These are phyloP conservation scores for Volucella bombylans DNA, from an alignment of 2,888 invertebrate genomes.

Conservation along the genomic window DNA sequence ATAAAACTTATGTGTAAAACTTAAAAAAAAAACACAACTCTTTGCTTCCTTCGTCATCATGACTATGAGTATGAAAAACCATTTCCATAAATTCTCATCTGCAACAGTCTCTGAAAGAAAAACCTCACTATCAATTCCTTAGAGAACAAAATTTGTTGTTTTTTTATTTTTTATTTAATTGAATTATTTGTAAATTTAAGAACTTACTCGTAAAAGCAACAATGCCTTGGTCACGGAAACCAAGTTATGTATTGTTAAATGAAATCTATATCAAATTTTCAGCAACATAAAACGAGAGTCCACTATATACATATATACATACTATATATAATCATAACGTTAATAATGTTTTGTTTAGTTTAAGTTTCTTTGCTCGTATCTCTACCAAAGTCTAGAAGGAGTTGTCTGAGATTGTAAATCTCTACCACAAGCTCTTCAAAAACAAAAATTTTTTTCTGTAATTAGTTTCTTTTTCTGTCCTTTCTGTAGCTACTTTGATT, in stretches of 20 bases:
- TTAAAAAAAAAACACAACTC: conserved; percentile 32
- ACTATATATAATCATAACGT: background rate
- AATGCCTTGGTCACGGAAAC: conserved; percentile 36
- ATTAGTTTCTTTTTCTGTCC: conserved; percentile 53
- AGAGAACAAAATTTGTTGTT: conserved; percentile 38
- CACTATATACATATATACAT: too few species aligned
- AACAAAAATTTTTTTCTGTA: conserved; percentile 35
- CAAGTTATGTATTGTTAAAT: conserved; percentile 37
- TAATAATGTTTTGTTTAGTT: conserved; percentile 37
- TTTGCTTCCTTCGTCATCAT: conserved; percentile 55
- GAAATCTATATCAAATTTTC: conserved; percentile 57
- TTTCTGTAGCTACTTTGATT: conserved; percentile 13
- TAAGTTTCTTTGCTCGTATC: conserved; percentile 57
- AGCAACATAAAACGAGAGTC: background rate
- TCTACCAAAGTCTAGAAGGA: conserved; percentile 59
- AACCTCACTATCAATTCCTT: conserved; percentile 17
- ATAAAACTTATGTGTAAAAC: background rate
- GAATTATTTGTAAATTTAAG: conserved; percentile 58
- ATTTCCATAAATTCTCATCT: conserved; percentile 29
- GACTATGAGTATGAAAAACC: conserved; percentile 18
- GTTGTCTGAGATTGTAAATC: conserved; percentile 60
- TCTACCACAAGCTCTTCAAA: background rate
- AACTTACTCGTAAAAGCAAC: conserved; percentile 54
- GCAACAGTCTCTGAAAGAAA: conserved; percentile 11
- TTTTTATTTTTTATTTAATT: conserved; percentile 28